Percentiles rank a stretch among this genome's conserved stretches.
Evolutionary conservation across 2,113 vertebrate species (phyloP).

Genomic region (Oreochromis niloticus): DNA sequence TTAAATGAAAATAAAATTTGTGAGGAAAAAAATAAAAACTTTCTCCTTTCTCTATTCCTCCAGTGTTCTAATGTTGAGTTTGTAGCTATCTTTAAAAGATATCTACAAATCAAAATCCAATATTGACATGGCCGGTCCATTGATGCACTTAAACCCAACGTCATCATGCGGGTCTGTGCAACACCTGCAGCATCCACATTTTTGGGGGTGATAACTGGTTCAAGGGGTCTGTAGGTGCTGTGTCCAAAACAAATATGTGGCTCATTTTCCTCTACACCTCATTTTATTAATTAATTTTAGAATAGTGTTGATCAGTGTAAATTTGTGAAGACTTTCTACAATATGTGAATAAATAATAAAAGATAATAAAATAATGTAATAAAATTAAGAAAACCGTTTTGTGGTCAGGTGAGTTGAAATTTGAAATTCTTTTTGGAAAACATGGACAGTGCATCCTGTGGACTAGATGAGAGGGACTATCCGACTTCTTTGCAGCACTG

Average conservation of each 20-base stretch:
- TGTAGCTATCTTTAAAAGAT: background rate
- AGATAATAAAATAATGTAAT: background rate
- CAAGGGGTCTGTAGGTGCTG: background rate
- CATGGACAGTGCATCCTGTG: background rate
- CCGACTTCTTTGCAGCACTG: background rate
- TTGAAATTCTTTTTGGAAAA: background rate
- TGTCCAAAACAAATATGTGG: background rate
- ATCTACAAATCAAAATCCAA: background rate
- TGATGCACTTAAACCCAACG: background rate
- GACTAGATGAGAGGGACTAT: background rate
- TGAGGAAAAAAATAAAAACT: background rate
- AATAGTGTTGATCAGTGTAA: background rate
- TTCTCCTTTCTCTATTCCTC: background rate
- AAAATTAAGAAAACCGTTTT: background rate
- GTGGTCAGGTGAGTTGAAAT: background rate
- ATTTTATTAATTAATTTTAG: background rate
- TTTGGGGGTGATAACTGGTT: background rate
- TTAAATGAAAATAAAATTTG: background rate
- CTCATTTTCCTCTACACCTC: background rate
- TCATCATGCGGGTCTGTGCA: fast-evolving
- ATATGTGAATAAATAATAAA: background rate
- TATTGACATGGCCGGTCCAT: fast-evolving
- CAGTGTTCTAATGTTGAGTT: fast-evolving
- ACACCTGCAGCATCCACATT: fast-evolving
- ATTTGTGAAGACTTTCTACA: background rate